A percentile compares a stretch with the other conserved stretches of the same genome.
Evolutionary conservation across 2,888 invertebrate genomes (phyloP).

Genomic region (Dusona sp.): DNA sequence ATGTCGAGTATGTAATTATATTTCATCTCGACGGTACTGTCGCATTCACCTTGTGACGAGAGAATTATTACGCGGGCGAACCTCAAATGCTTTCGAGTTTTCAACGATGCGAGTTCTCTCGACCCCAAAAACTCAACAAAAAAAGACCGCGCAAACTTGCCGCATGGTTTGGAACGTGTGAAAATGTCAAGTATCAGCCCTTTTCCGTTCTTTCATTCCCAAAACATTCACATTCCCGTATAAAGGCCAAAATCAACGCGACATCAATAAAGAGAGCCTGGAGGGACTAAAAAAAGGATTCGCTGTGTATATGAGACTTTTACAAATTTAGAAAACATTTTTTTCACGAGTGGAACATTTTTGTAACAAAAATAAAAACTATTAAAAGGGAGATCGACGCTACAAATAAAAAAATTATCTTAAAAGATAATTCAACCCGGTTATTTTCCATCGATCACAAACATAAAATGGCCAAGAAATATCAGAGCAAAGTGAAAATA

Average conservation of each 20-base stretch:
- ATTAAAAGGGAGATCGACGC: not conserved
- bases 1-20: conserved; percentile 46
- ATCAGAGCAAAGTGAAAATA: no score
- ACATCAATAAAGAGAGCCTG: conserved; percentile 11
- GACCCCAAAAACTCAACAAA: conserved; percentile 46
- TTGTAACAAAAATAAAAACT: not conserved
- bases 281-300: not conserved
- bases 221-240: not conserved
- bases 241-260: conserved; percentile 13
- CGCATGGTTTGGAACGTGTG: conserved; percentile 9
- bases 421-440: no score
- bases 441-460: no score
- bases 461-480: no score
- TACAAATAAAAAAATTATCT: no score
- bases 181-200: conserved; percentile 59
- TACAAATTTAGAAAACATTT: not conserved
- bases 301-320: not conserved
- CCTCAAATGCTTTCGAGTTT: conserved; percentile 31
- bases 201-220: conserved; percentile 2
- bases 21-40: conserved; percentile 31
- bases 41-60: conserved; percentile 30
- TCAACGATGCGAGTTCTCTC: conserved; percentile 37
- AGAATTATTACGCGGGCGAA: conserved; percentile 47
- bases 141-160: not conserved
- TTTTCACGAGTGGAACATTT: not conserved